Conservation (phyloP, 1,140 invertebrate species). For the Bombus pyrosoma region DNA sequence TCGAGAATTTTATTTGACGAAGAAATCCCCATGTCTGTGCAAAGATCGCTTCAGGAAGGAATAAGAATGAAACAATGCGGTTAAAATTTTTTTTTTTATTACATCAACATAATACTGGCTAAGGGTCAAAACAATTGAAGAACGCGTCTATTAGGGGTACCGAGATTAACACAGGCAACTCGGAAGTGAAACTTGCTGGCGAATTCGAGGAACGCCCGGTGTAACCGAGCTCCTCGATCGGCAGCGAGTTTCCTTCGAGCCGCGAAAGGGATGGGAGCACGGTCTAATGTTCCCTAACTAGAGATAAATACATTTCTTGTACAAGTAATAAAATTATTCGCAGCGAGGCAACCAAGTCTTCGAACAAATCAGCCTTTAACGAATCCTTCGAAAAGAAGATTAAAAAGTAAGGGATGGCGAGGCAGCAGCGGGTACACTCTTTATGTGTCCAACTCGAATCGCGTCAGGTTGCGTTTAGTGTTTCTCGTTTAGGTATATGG, state of each 20-base stretch:
- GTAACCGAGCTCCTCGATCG: background rate
- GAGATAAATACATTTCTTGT: conserved; percentile 65
- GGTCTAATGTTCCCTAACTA: conserved; percentile 66
- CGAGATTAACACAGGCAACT: conserved; percentile 53
- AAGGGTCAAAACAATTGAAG: conserved; percentile 77
- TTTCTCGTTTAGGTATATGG: background rate
- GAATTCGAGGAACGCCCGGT: background rate
- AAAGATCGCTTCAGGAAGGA: background rate
- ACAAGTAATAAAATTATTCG: conserved; percentile 68
- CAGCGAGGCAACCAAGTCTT: conserved; percentile 69
- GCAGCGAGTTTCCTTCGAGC: conserved; percentile 21
- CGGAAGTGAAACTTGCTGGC: conserved; percentile 19
- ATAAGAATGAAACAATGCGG: conserved; percentile 19
- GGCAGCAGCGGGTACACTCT: conserved; percentile 19
- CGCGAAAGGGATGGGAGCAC: conserved; percentile 43
- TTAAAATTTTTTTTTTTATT: conserved; percentile 75
- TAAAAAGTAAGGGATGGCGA: conserved; percentile 61
- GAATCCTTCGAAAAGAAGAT: conserved; percentile 60
- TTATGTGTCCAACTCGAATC: background rate
- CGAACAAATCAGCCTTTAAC: conserved; percentile 69
- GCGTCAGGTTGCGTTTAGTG: background rate
- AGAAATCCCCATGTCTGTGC: background rate
- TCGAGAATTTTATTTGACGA: background rate
- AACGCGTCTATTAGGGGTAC: conserved; percentile 72
- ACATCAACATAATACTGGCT: conserved; percentile 79